phyloP scores from a whole-genome alignment of 1,140 invertebrate species.

The Callitettix versicolor region DNA sequence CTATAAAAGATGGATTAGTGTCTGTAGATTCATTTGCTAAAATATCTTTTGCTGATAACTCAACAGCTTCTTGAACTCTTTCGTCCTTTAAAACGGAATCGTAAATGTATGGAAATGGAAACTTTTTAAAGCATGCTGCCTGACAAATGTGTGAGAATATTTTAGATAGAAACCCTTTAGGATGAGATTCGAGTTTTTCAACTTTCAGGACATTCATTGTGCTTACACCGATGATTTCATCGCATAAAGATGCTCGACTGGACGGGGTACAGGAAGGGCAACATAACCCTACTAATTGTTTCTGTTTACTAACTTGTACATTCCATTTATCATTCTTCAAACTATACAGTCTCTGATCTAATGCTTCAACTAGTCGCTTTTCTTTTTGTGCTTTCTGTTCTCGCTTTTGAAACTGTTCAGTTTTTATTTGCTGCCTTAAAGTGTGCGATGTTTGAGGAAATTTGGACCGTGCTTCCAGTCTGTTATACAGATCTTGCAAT shows the following conservation, averaged over 20 bases:
- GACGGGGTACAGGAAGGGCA: too few species aligned
- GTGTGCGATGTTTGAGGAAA: too few species aligned
- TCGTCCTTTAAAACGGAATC: constrained; percentile 56
- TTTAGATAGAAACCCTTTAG: constrained; percentile 42
- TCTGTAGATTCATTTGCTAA: constrained; percentile 34
- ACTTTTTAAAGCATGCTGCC: constrained; percentile 44
- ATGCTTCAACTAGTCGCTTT: too few species aligned
- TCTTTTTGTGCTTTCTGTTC: too few species aligned
- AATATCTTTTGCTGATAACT: constrained; percentile 40
- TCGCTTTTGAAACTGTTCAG: too few species aligned
- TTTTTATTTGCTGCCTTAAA: too few species aligned
- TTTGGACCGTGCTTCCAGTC: too few species aligned
- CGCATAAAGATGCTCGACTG: constrained; percentile 29
- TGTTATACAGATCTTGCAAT: too few species aligned
- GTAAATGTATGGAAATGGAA: constrained; percentile 49
- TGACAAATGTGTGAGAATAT: constrained; percentile 49
- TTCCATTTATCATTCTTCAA: too few species aligned
- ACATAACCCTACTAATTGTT: too few species aligned
- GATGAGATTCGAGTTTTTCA: constrained; percentile 27
- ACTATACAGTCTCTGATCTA: too few species aligned
- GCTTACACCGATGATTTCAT: constrained; percentile 34
- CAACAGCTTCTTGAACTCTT: constrained; percentile 53
- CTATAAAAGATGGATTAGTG: constrained; percentile 29
- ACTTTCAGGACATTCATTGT: constrained; percentile 48
- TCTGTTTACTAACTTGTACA: too few species aligned